Evolutionary conservation across 1,140 invertebrate genomes (phyloP), one percentile per base, ranked within the genome.

Genomic region (Bombus picipes): DNA sequence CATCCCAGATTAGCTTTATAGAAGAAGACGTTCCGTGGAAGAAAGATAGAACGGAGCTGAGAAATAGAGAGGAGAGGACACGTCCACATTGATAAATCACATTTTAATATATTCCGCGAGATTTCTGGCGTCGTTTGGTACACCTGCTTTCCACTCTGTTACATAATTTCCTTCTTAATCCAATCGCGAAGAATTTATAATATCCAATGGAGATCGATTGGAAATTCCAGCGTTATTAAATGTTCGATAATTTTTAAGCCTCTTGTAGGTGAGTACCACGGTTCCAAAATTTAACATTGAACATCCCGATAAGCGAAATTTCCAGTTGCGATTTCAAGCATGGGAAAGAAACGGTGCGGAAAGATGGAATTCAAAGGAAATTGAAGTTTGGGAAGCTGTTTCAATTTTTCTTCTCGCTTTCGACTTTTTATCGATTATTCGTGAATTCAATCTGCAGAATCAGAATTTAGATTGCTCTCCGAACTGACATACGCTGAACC

Each of bases 211-310:
- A n/a, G 13, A 53, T 22, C 18, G 18, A 53, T 53, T 8, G 47
- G 47, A 53, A 53, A 53, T 8, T 53, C 47, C 18, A 8, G 1
- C 47, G 18, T 53, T 62, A 62, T 32, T 32, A 18, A 66, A 66
- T 15, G 32, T 66, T 66, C 65, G 15, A 34, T 66, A 0, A 15
- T 34, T 66, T 66, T 0, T 18, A 32, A 5, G 13, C 18, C n/a
- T 15, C n/a, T 32, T n/a, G n/a, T n/a, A n/a, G 28, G 0, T 0
- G 10, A n/a, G 1, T 62, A n/a, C 59, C 4, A 5, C 28, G 59
- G 10, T n/a, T n/a, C 12, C 5, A 13, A 13, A 62, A 5, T 62
- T 13, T 13, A 13, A n/a, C 12, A 62, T 1, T 0, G 0, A 5
- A 62, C 28, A 5, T 62, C 12, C 12, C 10, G 12, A 28, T n/a